Evolutionary conservation across 2,797 vertebrate species (phyloP).

Genomic region (Brachyalestes nurse): DNA sequence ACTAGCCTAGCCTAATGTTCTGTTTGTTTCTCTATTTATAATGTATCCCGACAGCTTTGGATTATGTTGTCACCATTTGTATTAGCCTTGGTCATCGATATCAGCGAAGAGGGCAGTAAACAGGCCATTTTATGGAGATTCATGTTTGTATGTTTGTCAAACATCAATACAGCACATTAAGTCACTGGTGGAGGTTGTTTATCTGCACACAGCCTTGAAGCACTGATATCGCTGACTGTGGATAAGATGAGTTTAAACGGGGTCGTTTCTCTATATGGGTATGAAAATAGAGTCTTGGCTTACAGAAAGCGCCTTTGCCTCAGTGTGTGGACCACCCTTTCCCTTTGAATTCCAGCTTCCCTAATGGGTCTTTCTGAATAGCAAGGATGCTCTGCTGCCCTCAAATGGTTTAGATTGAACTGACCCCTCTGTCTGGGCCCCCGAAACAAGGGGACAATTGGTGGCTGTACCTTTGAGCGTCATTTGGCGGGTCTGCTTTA

Average conservation of each 20-base stretch:
- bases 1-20: background rate
- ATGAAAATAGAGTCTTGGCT: slow-evolving; percentile 42
- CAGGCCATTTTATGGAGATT: slow-evolving; percentile 29
- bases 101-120: background rate
- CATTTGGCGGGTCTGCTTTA: slow-evolving; percentile 7
- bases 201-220: slow-evolving; percentile 30
- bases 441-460: background rate
- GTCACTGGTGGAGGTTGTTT: slow-evolving; percentile 22
- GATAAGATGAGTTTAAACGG: slow-evolving; percentile 47
- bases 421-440: slow-evolving; percentile 30
- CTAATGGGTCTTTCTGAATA: slow-evolving; percentile 43
- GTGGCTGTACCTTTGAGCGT: background rate
- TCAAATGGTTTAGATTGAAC: slow-evolving; percentile 46
- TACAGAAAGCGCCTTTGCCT: slow-evolving; percentile 27
- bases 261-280: slow-evolving; percentile 30
- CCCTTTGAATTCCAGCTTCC: slow-evolving; percentile 19
- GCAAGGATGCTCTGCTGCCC: slow-evolving; percentile 6
- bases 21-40: slow-evolving; percentile 6
- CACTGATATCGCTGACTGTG: slow-evolving; percentile 13
- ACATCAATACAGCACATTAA: slow-evolving; percentile 42
- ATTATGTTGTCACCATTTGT: slow-evolving; percentile 25
- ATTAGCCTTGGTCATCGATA: slow-evolving; percentile 9
- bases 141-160: slow-evolving; percentile 42
- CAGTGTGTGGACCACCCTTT: background rate
- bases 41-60: slow-evolving; percentile 11